These are phyloP conservation scores for Hycleus cichorii DNA, from an alignment of 1,140 invertebrate genomes.

Conservation along the genomic window DNA sequence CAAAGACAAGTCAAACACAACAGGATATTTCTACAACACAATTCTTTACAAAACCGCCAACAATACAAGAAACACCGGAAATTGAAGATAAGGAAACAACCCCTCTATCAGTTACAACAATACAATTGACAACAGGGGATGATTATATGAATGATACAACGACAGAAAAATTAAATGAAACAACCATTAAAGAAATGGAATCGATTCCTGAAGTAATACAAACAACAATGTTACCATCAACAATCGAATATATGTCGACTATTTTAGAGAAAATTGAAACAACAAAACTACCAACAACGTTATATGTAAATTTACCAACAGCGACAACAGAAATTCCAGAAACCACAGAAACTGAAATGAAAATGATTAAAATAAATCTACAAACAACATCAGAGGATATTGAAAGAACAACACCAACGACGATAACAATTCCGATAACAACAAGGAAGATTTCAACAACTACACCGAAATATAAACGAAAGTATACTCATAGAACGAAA, in stretches of 20 bases:
- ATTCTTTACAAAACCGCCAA: conserved; percentile 3
- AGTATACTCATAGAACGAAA: neutral
- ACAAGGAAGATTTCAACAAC: neutral
- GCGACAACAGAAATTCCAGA: neutral
- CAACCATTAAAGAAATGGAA: neutral
- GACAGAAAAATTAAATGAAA: neutral
- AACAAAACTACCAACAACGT: neutral
- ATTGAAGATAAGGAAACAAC: too few relatives aligned
- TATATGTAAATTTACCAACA: neutral
- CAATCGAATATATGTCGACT: neutral
- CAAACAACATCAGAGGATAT: neutral
- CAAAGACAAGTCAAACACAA: neutral
- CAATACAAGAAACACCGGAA: neutral
- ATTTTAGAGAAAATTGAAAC: neutral
- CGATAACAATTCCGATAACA: neutral
- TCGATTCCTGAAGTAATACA: neutral
- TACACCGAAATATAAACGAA: neutral
- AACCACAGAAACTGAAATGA: neutral
- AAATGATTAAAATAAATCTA: neutral
- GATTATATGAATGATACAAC: neutral
- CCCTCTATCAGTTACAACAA: neutral
- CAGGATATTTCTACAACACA: neutral
- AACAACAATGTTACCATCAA: neutral
- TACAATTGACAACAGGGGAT: neutral
- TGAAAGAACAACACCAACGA: neutral